Percentiles rank a stretch among this genome's conserved stretches.
phyloP scores from a whole-genome alignment of 2,113 vertebrate species.

The zebrafish (Danio rerio) region DNA sequence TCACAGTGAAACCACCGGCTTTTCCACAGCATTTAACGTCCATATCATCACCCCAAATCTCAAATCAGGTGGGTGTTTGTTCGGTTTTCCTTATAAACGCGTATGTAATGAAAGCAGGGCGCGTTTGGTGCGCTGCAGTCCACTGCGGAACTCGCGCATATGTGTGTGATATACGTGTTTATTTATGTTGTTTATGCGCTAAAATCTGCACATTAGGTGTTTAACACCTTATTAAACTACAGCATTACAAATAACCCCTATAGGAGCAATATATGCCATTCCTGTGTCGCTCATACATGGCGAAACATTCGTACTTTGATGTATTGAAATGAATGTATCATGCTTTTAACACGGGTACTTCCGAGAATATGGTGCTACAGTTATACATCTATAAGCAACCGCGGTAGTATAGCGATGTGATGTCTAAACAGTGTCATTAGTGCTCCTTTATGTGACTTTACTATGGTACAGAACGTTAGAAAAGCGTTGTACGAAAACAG shows the following conservation, averaged over 20 bases:
- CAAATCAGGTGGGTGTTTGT: constrained; percentile 14
- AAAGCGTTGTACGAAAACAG: background rate
- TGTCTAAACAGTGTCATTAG: background rate
- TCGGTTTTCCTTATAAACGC: background rate
- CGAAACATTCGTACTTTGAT: background rate
- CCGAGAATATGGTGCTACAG: background rate
- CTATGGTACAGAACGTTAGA: background rate
- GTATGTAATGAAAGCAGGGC: background rate
- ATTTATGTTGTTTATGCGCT: background rate
- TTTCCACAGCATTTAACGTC: background rate
- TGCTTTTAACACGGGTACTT: background rate
- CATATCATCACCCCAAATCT: background rate
- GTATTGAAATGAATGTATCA: background rate
- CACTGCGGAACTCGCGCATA: constrained; percentile 30
- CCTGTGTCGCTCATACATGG: background rate
- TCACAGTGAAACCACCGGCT: background rate
- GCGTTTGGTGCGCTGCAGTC: constrained; percentile 26
- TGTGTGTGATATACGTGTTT: background rate
- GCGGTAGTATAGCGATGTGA: background rate
- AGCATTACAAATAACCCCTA: background rate
- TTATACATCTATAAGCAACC: background rate
- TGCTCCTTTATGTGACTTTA: background rate
- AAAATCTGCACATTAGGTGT: background rate
- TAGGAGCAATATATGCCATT: background rate
- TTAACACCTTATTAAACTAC: background rate